Percentiles rank a stretch among this genome's conserved stretches.
Conservation (phyloP, 2,113 vertebrate species). For the Daphoenositta chrysoptera region DNA sequence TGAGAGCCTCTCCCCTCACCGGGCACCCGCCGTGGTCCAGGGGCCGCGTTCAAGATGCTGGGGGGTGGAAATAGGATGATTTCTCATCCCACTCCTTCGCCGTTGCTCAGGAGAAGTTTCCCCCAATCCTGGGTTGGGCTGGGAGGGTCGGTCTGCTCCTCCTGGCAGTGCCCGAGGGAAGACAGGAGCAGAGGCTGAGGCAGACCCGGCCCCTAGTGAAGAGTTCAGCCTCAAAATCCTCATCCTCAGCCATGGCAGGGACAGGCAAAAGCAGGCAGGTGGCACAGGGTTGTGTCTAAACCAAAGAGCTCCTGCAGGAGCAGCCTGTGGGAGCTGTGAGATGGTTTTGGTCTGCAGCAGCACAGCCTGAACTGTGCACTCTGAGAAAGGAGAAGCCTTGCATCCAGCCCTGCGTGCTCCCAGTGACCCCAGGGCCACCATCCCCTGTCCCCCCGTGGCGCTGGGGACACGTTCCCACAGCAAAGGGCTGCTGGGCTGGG, state of each 20-base stretch:
- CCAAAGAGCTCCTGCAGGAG: not conserved
- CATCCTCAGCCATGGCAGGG: fast-evolving
- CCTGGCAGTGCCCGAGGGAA: not conserved
- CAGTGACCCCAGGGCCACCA: not conserved
- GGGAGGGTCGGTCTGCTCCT: not conserved
- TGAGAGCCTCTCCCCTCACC: not conserved
- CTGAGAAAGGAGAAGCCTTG: fast-evolving
- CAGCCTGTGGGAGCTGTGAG: fast-evolving
- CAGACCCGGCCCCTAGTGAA: not conserved
- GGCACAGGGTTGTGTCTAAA: not conserved
- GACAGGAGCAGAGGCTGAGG: not conserved
- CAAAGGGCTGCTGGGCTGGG: not conserved
- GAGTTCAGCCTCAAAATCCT: fast-evolving
- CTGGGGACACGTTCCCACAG: not conserved
- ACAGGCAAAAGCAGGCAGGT: not conserved
- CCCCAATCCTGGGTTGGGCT: not conserved
- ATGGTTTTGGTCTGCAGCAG: not conserved
- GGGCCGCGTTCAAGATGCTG: not conserved
- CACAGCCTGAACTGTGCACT: not conserved
- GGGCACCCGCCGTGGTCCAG: not conserved
- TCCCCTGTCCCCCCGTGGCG: fast-evolving
- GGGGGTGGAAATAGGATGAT: not conserved
- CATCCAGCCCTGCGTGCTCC: not conserved
- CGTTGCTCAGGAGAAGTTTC: too few relatives aligned
- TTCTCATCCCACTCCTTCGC: not conserved